Conservation (phyloP, 1,140 invertebrate genomes). For the Drosophila funebris region DNA sequence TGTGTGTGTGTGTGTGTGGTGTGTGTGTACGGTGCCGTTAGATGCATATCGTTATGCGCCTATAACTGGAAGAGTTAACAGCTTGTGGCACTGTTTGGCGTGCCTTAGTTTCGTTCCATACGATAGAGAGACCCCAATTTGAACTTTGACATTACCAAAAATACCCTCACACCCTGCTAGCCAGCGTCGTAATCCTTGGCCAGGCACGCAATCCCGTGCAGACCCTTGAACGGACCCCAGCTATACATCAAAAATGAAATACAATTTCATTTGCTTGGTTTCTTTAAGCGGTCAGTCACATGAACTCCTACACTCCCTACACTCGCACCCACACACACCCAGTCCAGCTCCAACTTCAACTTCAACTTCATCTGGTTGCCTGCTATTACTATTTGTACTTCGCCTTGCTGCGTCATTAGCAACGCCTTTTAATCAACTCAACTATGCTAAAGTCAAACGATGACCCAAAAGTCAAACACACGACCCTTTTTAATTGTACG, state of each 20-base stretch:
- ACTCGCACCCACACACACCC: no score
- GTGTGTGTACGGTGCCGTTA: not conserved
- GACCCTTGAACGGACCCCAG: not conserved
- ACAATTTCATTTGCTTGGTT: slow-evolving; percentile 34
- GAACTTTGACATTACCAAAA: slow-evolving; percentile 45
- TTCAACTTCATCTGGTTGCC: no score
- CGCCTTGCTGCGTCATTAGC: slow-evolving; percentile 55
- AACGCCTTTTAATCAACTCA: slow-evolving; percentile 70
- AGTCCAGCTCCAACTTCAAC: no score
- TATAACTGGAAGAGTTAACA: slow-evolving; percentile 36
- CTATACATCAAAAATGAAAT: slow-evolving; percentile 8
- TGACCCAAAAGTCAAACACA: slow-evolving; percentile 19
- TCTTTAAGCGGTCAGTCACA: slow-evolving; percentile 30
- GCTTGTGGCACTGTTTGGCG: not conserved
- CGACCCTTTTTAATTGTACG: not conserved
- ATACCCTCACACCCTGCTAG: not conserved
- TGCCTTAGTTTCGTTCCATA: no score
- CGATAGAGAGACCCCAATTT: not conserved
- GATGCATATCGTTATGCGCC: slow-evolving; percentile 31
- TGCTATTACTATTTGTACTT: slow-evolving; percentile 34
- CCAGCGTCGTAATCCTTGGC: slow-evolving; percentile 1
- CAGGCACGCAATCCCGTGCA: slow-evolving; percentile 24
- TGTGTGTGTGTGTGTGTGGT: not conserved
- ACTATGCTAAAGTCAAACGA: slow-evolving; percentile 45
- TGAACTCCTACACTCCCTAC: no score